phyloP scores from a whole-genome alignment of 2,113 vertebrate genomes.

The Eleginops maclovinus region DNA sequence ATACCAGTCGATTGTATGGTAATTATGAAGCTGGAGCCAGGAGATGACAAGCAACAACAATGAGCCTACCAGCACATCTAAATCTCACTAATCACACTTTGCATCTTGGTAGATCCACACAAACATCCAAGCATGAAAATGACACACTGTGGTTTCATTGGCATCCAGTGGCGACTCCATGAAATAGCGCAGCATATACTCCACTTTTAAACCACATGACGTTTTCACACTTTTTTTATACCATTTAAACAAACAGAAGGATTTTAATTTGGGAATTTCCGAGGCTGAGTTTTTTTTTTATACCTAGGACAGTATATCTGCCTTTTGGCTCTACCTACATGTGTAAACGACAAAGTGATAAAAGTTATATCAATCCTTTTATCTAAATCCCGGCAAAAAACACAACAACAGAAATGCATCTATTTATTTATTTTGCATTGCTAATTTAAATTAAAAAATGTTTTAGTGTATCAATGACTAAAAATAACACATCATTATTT shows the following conservation, averaged over 20 bases:
- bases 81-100: not conserved
- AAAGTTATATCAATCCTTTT: not conserved
- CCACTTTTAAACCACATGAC: not conserved
- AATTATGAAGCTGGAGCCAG: not conserved
- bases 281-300: too few relatives aligned
- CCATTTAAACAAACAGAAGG: not conserved
- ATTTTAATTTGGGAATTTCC: not conserved
- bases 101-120: not conserved
- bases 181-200: not conserved
- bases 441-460: too few relatives aligned
- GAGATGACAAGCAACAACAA: too few relatives aligned
- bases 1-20: not conserved
- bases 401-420: not conserved
- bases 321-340: not conserved
- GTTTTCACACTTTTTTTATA: not conserved
- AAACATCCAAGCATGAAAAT: not conserved
- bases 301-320: too few relatives aligned
- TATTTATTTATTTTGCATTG: constrained; percentile 2
- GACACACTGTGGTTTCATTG: not conserved
- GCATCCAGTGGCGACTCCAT: not conserved
- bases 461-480: constrained; percentile 3
- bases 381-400: not conserved
- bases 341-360: not conserved
- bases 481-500: constrained; percentile 5
- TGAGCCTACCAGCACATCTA: too few relatives aligned